Conservation (phyloP, 2,113 vertebrate species). For the Podocnemis expansa region DNA sequence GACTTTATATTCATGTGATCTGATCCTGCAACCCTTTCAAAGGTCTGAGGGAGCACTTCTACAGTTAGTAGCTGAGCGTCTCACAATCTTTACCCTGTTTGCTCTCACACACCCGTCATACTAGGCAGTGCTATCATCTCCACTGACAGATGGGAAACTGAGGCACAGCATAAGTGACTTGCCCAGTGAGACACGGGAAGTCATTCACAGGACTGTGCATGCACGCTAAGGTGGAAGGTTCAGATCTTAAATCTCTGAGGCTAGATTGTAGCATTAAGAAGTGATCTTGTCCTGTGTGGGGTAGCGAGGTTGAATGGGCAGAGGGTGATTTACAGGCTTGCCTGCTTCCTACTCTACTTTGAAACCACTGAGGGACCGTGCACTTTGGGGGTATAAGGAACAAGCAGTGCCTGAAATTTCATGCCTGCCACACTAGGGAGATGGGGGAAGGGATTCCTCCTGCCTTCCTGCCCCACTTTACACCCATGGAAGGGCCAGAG, state of each 20-base stretch:
- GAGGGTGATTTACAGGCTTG: neutral
- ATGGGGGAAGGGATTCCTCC: neutral
- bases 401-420: neutral
- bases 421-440: neutral
- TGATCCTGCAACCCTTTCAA: neutral
- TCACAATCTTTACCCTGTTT: fast-evolving
- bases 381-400: neutral
- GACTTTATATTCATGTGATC: neutral
- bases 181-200: neutral
- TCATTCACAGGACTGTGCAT: neutral
- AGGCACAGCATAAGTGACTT: neutral
- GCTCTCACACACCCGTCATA: neutral
- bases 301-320: too few relatives aligned
- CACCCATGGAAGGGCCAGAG: neutral
- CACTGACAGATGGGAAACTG: neutral
- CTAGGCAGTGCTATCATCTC: neutral
- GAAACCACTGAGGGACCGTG: fast-evolving
- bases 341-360: neutral
- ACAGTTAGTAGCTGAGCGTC: neutral
- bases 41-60: neutral
- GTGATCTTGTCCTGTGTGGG: too few relatives aligned
- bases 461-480: neutral
- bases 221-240: neutral
- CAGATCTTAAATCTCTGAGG: neutral
- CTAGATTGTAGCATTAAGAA: neutral